Conservation (phyloP, 2,113 vertebrate species). For the Sigmodon hispidus region DNA sequence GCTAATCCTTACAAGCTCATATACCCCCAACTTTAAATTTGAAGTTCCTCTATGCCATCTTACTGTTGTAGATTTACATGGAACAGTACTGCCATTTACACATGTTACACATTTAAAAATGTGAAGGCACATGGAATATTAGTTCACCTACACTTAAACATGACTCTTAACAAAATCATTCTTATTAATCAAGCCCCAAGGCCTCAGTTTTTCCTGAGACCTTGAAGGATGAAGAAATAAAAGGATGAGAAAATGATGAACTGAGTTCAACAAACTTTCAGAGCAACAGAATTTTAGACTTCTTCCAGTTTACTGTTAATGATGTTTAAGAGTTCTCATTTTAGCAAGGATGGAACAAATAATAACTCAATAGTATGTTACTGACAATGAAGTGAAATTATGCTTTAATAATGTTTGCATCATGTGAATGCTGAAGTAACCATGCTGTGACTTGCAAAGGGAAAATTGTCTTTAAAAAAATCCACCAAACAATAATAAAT, state of each 20-base stretch:
- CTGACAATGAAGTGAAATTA: conserved; percentile 20
- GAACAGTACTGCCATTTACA: not conserved
- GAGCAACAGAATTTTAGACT: conserved; percentile 20
- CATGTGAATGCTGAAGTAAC: conserved; percentile 10
- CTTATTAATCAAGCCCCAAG: not conserved
- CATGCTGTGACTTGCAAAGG: conserved; percentile 29
- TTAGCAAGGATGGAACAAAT: not conserved
- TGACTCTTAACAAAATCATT: not conserved
- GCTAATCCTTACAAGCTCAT: not conserved
- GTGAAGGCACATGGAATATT: not conserved
- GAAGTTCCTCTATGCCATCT: not conserved
- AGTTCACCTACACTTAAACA: not conserved
- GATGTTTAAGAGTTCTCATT: conserved; percentile 33
- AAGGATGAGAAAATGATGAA: conserved; percentile 41
- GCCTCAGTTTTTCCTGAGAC: conserved; percentile 34
- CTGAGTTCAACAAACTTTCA: conserved; percentile 24
- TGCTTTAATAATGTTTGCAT: conserved; percentile 33
- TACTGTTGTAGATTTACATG: not conserved
- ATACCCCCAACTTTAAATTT: not conserved
- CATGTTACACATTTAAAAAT: not conserved
- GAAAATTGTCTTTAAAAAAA: conserved; percentile 32
- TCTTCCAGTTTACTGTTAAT: not conserved
- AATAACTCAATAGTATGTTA: not conserved
- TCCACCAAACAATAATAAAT: not conserved
- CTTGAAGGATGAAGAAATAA: conserved; percentile 26